Base-by-base conservation (phyloP, 2,113 vertebrate species). In the Channa argus region DNA sequence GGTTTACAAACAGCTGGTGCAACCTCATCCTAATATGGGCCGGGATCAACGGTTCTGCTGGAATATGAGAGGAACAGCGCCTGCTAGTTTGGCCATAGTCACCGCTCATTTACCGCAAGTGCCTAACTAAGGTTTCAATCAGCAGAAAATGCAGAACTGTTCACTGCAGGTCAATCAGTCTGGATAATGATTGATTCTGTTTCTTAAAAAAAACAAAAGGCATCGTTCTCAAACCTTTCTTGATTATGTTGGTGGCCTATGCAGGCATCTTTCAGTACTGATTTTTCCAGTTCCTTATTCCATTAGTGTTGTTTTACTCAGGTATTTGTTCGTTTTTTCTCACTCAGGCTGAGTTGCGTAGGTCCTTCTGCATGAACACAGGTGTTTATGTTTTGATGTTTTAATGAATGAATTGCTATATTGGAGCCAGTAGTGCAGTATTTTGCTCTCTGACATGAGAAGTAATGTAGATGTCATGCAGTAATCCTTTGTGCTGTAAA, bases 41-140 rank as follows among this genome's bases (percentile, higher is more conserved):
- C 24, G 24, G 24, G 24, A 24, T 24, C 24, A 24, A 24, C 24
- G 24, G 24, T 24, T 24, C 24, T 24, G 24, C 24, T 24, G 24
- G 45, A 58, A 59, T 84, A n/a, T 39, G 15, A 55, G 62, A 72
- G 1, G 5, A 64, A 75, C 54, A 46, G 5, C 12, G 38, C 33
- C 50, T 39, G 54, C 34, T 60, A 43, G 67, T 62, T 67, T 49
- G 34, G 39, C 73, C 45, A 64, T 36, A 61, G 68, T 79, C 63
- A 63, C 82, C 84, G 81, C 84, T 92, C 77, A 89, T 90, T 86
- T 85, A 90, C 93, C 91, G 78, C 85, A 94, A 95, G 94, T 95
- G 94, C 94, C 94, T 94, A 77, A 87, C 79, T 43, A 71, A 84
- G 80, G 79, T 82, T 84, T 72, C 67, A 78, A 73, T 85, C 38